phyloP scores from a whole-genome alignment of 2,888 invertebrate species.

The Fragum whitleyi region DNA sequence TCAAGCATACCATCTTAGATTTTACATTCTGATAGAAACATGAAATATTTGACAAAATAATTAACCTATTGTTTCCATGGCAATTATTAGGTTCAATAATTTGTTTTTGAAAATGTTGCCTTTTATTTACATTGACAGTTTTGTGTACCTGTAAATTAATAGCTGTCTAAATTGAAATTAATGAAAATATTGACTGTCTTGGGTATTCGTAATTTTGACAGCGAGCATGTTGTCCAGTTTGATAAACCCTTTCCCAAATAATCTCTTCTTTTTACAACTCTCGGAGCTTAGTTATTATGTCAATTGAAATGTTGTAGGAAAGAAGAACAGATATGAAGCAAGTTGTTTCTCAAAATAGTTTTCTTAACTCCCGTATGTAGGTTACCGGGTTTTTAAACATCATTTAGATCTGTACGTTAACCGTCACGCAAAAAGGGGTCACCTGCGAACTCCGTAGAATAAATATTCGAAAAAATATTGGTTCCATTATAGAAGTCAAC shows the following conservation, averaged over 20 bases:
- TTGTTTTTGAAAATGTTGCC: slow-evolving; percentile 17
- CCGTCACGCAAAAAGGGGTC: too few species aligned
- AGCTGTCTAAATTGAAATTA: slow-evolving; percentile 7
- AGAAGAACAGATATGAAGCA: too few species aligned
- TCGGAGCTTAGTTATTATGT: too few species aligned
- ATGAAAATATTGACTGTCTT: slow-evolving; percentile 17
- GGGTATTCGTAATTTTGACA: background rate
- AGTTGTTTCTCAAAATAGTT: too few species aligned
- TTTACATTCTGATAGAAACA: slow-evolving; percentile 13
- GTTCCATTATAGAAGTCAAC: too few species aligned
- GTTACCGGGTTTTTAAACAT: too few species aligned
- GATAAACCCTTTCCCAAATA: background rate
- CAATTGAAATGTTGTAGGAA: too few species aligned
- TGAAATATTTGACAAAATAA: slow-evolving; percentile 29
- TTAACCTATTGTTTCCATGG: slow-evolving; percentile 16
- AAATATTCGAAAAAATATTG: too few species aligned
- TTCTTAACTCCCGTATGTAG: too few species aligned
- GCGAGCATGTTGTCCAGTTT: background rate
- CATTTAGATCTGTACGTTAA: too few species aligned
- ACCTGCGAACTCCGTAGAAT: too few species aligned
- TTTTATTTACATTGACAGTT: slow-evolving; percentile 12
- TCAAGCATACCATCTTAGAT: slow-evolving; percentile 18
- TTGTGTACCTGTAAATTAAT: slow-evolving; percentile 7
- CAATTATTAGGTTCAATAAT: slow-evolving; percentile 27
- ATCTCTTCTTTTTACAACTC: too few species aligned